Conservation (phyloP, 1,140 invertebrate genomes). For the Acromyrmex charruanus region DNA sequence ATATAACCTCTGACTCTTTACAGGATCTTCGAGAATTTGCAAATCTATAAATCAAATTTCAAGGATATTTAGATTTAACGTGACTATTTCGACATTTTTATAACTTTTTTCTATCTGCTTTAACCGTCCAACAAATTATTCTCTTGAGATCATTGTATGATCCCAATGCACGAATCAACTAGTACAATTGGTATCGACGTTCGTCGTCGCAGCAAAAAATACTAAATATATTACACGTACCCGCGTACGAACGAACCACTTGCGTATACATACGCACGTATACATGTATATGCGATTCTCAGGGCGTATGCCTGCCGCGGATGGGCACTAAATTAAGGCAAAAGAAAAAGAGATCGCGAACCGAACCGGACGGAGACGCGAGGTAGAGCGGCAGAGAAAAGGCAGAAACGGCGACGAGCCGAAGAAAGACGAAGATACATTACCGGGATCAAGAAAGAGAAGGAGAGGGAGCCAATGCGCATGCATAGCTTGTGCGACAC, state of each 20-base stretch:
- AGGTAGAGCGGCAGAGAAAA: conserved; percentile 38
- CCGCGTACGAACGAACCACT: conserved; percentile 37
- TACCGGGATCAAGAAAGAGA: conserved; percentile 52
- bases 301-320: conserved; percentile 71
- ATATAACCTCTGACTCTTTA: background rate
- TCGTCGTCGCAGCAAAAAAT: conserved; percentile 60
- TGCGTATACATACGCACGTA: conserved; percentile 54
- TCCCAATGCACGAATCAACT: background rate
- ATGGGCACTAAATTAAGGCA: conserved; percentile 79
- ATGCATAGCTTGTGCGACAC: conserved; percentile 83
- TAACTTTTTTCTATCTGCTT: background rate
- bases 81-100: background rate
- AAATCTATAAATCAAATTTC: conserved; percentile 21
- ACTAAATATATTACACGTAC: conserved; percentile 59
- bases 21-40: background rate
- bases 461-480: conserved; percentile 74
- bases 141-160: too few species aligned
- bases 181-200: conserved; percentile 43
- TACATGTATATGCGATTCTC: conserved; percentile 64
- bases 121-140: background rate
- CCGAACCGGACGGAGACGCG: conserved; percentile 42
- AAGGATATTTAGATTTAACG: background rate
- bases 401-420: conserved; percentile 6
- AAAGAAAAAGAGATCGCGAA: conserved; percentile 78
- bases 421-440: conserved; percentile 61